Conservation (phyloP, 1,140 invertebrate species). For the Oncopeltus fasciatus region DNA sequence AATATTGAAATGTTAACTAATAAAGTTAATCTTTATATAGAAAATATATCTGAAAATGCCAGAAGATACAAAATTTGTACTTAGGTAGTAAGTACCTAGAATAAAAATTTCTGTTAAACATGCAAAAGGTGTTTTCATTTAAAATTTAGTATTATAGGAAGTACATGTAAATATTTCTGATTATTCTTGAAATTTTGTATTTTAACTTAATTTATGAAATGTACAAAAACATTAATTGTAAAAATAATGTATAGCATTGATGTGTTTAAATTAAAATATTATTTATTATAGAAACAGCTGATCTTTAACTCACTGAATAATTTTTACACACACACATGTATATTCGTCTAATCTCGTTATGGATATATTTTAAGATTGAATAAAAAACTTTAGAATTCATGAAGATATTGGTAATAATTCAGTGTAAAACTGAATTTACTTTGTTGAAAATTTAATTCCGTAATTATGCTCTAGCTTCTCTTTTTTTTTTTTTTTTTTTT, state of each 20-base stretch:
- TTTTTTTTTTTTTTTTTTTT: no score
- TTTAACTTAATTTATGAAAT: background rate
- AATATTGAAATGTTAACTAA: background rate
- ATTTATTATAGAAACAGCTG: no score
- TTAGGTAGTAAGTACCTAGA: background rate
- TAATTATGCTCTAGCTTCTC: no score
- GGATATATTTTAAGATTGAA: no score
- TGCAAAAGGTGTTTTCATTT: background rate
- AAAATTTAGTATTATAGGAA: background rate
- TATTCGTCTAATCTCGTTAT: no score
- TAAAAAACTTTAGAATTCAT: no score
- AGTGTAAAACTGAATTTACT: no score
- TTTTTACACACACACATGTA: no score
- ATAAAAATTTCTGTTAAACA: background rate
- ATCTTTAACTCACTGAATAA: no score
- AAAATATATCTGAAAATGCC: background rate
- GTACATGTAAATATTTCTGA: background rate
- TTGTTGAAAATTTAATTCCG: no score
- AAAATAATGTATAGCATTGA: background rate
- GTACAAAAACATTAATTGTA: background rate
- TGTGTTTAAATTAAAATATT: no score
- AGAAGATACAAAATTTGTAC: background rate
- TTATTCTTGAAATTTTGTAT: background rate
- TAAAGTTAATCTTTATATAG: background rate
- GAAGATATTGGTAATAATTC: no score